phyloP scores from a whole-genome alignment of 2,797 vertebrate species.

The Lepilemur ruficaudatus region DNA sequence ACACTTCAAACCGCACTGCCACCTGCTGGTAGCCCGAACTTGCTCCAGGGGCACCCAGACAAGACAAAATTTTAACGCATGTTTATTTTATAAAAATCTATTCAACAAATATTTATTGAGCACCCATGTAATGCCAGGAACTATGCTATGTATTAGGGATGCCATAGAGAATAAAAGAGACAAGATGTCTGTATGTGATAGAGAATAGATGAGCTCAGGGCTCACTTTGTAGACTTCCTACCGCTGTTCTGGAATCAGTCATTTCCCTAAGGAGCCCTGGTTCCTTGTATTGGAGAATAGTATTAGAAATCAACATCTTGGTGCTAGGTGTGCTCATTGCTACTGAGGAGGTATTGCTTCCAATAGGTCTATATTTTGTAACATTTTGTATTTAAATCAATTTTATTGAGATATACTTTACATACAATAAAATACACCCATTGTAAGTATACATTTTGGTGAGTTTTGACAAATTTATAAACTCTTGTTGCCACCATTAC shows the following conservation, averaged over 20 bases:
- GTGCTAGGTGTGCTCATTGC: not conserved
- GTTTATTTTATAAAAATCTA: constrained; percentile 32
- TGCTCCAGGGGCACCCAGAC: not conserved
- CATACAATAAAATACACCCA: not conserved
- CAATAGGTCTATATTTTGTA: not conserved
- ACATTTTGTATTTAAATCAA: not conserved
- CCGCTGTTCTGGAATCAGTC: not conserved
- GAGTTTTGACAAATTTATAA: not conserved
- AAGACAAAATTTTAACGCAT: not conserved
- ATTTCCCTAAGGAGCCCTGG: not conserved
- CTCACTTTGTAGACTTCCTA: not conserved
- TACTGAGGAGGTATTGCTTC: not conserved
- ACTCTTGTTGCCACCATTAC: not conserved
- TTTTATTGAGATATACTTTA: not conserved
- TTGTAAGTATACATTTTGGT: not conserved
- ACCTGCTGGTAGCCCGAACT: constrained; percentile 24
- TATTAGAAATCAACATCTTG: not conserved
- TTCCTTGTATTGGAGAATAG: not conserved
- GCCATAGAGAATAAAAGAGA: not conserved
- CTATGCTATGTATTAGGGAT: not conserved
- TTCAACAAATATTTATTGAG: not conserved
- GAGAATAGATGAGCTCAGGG: not conserved
- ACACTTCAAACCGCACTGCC: constrained; percentile 30
- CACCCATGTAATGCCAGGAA: not conserved
- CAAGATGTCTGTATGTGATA: not conserved